These are phyloP conservation scores for Barnardius zonarius DNA, from an alignment of 2,113 vertebrate genomes.

Conservation along the genomic window DNA sequence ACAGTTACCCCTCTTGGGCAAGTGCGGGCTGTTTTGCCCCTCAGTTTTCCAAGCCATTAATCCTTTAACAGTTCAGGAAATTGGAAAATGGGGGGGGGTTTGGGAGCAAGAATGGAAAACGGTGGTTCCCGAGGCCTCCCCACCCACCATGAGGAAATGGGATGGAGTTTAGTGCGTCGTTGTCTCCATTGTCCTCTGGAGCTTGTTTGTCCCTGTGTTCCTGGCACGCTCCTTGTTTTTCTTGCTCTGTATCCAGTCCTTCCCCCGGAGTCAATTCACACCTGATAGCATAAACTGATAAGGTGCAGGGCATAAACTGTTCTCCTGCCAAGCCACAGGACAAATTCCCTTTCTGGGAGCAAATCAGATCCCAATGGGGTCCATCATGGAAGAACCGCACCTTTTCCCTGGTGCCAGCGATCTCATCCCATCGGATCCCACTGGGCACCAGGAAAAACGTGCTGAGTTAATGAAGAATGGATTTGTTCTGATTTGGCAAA, in stretches of 20 bases:
- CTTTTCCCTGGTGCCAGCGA: not conserved
- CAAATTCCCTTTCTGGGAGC: not conserved
- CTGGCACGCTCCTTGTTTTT: not conserved
- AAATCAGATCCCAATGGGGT: not conserved
- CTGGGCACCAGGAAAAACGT: not conserved
- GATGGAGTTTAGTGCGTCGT: not conserved
- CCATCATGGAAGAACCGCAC: not conserved
- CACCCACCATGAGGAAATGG: rapidly evolving
- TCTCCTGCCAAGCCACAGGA: not conserved
- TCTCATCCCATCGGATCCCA: rapidly evolving
- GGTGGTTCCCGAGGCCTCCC: not conserved
- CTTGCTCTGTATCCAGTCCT: not conserved
- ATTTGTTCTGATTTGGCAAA: not conserved
- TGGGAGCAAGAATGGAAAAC: not conserved
- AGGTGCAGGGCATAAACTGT: not conserved
- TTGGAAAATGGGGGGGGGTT: not conserved
- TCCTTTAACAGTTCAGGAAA: not conserved
- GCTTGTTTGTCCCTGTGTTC: not conserved
- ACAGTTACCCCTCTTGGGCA: not conserved
- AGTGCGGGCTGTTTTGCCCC: not conserved
- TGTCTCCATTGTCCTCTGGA: not conserved
- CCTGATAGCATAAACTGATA: conserved; percentile 25
- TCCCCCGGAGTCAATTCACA: not conserved
- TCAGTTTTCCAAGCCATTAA: rapidly evolving
- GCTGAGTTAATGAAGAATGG: not conserved